A percentile compares a stretch with the other conserved stretches of the same genome.
Evolutionary conservation across 2,113 vertebrate genomes (phyloP).

Genomic region (Plecturocebus donacophilus): DNA sequence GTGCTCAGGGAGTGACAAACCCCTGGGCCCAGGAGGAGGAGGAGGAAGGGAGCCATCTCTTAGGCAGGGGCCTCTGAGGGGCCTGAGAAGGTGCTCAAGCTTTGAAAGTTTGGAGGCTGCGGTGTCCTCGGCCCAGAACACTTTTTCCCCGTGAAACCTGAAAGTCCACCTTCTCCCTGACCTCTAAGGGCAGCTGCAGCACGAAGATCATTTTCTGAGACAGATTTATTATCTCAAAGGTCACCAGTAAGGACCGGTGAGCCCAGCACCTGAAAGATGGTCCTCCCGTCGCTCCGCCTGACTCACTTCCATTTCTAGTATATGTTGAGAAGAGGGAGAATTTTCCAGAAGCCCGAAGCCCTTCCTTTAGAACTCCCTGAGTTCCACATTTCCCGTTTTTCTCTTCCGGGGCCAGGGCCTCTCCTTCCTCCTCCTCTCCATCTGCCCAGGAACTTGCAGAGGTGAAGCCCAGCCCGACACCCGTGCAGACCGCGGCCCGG

Average conservation of each 20-base stretch:
- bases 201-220: neutral
- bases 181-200: neutral
- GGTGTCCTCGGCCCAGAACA: neutral
- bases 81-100: neutral
- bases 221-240: neutral
- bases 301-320: neutral
- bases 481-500: too few relatives aligned
- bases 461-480: neutral
- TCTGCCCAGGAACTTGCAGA: neutral
- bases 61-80: neutral
- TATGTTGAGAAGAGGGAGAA: neutral
- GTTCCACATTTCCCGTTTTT: neutral
- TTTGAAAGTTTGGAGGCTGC: neutral
- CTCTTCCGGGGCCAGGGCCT: neutral
- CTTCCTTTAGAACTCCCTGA: neutral
- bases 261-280: neutral
- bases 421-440: neutral
- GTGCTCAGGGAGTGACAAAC: neutral
- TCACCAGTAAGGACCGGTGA: neutral
- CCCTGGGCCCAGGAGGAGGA: neutral
- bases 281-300: neutral
- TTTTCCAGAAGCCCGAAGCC: neutral
- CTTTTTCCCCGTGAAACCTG: neutral
- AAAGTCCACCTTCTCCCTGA: conserved; percentile 7
- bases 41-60: neutral